Conservation (phyloP, 2,113 vertebrate genomes). For the Galemys pyrenaicus region DNA sequence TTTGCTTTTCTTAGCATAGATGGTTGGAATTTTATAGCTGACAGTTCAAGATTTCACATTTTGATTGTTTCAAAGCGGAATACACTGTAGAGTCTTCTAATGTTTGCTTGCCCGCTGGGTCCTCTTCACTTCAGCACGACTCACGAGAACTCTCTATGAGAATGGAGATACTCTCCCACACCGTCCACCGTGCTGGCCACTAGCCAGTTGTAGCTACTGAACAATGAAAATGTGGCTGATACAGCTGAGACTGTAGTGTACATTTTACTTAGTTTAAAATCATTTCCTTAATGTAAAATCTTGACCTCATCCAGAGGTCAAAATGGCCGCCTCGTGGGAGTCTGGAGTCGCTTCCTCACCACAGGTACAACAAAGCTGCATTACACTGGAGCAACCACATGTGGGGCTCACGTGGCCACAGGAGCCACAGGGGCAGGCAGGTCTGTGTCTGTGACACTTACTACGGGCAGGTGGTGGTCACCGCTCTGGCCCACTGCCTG, state of each 20-base stretch:
- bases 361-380: too few species aligned
- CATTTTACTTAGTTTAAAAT: neutral
- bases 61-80: slow-evolving; percentile 49
- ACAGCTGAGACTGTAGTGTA: neutral
- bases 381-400: too few species aligned
- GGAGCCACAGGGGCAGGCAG: too few species aligned
- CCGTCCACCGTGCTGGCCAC: neutral
- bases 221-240: neutral
- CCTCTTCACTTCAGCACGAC: neutral
- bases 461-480: too few species aligned
- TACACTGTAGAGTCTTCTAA: neutral
- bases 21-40: slow-evolving; percentile 40
- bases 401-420: too few species aligned
- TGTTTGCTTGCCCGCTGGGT: neutral
- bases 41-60: slow-evolving; percentile 26
- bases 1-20: neutral
- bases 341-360: too few species aligned
- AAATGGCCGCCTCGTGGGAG: too few species aligned
- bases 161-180: neutral
- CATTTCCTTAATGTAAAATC: neutral
- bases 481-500: too few species aligned
- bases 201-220: neutral
- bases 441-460: too few species aligned
- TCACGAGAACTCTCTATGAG: neutral
- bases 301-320: too few species aligned